These are phyloP conservation scores for Pegea sp. DNA, from an alignment of 23 tunicate species.

Conservation along the genomic window DNA sequence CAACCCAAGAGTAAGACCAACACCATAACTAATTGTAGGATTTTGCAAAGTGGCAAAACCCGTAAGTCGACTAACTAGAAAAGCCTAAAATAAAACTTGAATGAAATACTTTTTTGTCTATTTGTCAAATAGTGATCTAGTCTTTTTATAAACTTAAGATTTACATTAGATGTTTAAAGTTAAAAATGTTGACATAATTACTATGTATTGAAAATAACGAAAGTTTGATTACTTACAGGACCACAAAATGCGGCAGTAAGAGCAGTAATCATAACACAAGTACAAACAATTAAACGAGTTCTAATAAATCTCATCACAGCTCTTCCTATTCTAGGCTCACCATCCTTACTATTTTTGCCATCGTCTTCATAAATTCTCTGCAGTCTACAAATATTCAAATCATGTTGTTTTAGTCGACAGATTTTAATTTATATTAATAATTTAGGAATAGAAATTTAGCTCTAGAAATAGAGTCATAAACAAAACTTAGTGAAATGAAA, in stretches of 20 bases:
- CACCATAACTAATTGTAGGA: conserved; percentile 49
- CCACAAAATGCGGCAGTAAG: conserved; percentile 36
- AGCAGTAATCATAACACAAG: conserved; percentile 15
- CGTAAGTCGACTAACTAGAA: conserved; percentile 30
- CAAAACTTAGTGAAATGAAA: no score
- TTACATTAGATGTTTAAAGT: no score
- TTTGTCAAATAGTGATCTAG: neutral
- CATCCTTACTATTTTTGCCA: conserved; percentile 9
- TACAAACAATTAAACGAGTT: conserved; percentile 34
- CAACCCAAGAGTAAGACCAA: conserved; percentile 27
- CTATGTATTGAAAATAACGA: neutral
- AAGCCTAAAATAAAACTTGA: conserved; percentile 13
- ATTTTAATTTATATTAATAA: no score
- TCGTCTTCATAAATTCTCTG: conserved; percentile 37
- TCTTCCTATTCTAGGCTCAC: no score
- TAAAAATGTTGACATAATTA: neutral
- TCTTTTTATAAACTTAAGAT: no score
- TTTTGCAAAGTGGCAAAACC: conserved; percentile 27
- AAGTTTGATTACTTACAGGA: conserved; percentile 26
- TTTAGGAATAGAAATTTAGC: no score
- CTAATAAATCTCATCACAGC: conserved; percentile 23
- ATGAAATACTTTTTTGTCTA: no score
- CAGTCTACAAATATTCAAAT: conserved; percentile 23
- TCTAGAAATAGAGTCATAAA: no score
- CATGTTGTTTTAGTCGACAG: no score